Evolutionary conservation across 2,888 invertebrate species (phyloP), one percentile per base, ranked within the genome.

Genomic region (Caenorhabditis sulstoni): DNA sequence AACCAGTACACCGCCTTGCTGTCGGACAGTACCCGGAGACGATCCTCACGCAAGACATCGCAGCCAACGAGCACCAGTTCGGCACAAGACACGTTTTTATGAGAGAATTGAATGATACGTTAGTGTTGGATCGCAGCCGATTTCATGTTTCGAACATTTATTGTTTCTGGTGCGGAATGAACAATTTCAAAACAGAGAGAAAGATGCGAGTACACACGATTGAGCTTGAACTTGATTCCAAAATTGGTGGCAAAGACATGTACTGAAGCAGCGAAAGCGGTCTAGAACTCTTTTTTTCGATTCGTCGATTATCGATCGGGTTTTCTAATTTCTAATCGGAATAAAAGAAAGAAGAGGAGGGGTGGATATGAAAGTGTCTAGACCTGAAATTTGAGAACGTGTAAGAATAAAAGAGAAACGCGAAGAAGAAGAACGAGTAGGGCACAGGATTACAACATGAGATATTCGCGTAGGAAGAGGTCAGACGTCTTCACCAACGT

Each of bases 21-120:
- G 29, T 79, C 86, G 9, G 87, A 88, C 50, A 85, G 84, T 66
- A 79, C 86, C 23, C 71, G 87, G 22, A 67, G 86, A 47, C 67
- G 86, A 47, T 82, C 84, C 35, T 83, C 85, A 5, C 80, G 87
- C 20, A 88, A 87, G 64, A 84, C 81, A 45, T 85, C 87, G 1
- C 87, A 85, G n/a, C 86, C 86, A 37, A 86, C 85, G 11, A 87
- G 87, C 67, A 85, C 87, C 29, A 88, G 85, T 71, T 86, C 85
- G n/a, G 89, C 89, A 45, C 88, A 89, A 64, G 89, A 89, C 73
- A 89, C 89, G 5, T 89, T 88, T 61, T 62, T 88, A 18, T 88
- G 62, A 83, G 37, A 16, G 29, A 62, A 55, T 52, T 37, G 37
- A 11, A 41, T 11, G 55, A 61, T 70, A 70, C 61, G 35, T 68